Evolutionary conservation across 23 tunicate species (phyloP).

Genomic region (Styela clava): DNA sequence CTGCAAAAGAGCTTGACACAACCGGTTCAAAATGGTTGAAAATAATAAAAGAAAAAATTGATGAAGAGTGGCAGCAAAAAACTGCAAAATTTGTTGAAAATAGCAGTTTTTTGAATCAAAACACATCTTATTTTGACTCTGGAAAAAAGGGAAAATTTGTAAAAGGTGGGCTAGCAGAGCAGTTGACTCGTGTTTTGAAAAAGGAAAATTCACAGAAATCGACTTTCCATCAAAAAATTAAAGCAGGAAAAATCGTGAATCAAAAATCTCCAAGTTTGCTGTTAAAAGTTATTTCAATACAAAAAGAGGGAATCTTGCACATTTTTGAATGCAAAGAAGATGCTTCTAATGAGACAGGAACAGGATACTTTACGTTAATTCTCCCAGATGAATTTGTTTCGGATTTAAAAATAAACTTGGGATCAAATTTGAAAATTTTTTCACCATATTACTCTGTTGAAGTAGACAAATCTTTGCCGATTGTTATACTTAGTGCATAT

Average conservation of each 20-base stretch:
- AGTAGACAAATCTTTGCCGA: not conserved
- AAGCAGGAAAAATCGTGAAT: not conserved
- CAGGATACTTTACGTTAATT: not conserved
- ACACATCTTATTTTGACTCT: slow-evolving; percentile 16
- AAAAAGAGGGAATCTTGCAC: slow-evolving; percentile 10
- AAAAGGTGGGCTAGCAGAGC: slow-evolving; percentile 12
- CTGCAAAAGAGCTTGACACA: not conserved
- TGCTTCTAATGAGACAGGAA: not conserved
- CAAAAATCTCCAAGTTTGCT: not conserved
- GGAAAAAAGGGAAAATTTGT: slow-evolving; percentile 17
- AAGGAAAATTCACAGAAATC: slow-evolving; percentile 11
- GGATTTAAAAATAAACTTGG: not conserved
- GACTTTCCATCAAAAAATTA: not conserved
- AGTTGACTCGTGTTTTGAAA: slow-evolving; percentile 4
- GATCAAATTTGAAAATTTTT: not conserved
- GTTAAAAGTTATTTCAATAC: not conserved
- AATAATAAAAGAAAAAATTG: slow-evolving; percentile 17
- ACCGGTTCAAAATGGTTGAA: slow-evolving; percentile 22
- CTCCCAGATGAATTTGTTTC: slow-evolving; percentile 8
- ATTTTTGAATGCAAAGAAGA: slow-evolving; percentile 6
- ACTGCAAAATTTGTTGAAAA: not conserved
- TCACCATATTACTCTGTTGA: not conserved
- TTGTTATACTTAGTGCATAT: not conserved
- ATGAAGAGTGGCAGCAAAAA: slow-evolving; percentile 25
- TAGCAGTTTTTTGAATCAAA: not conserved